Evolutionary conservation across 2,888 invertebrate genomes (phyloP).

Genomic region (Argyra leucocephala): DNA sequence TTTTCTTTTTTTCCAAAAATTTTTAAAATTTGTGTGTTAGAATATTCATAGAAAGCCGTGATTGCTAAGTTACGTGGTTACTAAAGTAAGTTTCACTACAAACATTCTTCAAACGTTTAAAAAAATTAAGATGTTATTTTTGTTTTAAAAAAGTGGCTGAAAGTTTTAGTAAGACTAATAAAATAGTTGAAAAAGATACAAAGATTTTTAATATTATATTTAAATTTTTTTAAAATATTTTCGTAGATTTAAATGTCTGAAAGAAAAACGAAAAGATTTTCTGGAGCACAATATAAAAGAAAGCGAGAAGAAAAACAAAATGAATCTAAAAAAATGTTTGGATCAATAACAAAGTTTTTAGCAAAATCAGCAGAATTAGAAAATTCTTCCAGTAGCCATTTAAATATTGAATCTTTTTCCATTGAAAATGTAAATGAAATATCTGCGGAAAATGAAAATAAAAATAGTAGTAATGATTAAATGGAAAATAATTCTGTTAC

Average conservation of each 20-base stretch:
- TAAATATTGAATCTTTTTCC: slow-evolving; percentile 9
- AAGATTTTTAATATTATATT: slow-evolving; percentile 8
- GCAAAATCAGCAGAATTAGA: slow-evolving; percentile 8
- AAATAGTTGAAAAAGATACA: slow-evolving; percentile 7
- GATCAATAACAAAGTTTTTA: slow-evolving; percentile 6
- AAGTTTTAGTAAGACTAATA: too few species aligned
- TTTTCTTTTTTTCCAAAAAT: slow-evolving; percentile 6
- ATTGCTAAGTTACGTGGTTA: slow-evolving; percentile 1
- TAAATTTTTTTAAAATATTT: background rate
- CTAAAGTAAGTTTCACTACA: too few species aligned
- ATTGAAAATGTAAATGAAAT: slow-evolving; percentile 9
- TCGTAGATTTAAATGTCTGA: slow-evolving; percentile 8
- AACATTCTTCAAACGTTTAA: too few species aligned
- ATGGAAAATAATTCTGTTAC: slow-evolving; percentile 5
- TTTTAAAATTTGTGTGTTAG: slow-evolving; percentile 9
- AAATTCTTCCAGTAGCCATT: slow-evolving; percentile 4
- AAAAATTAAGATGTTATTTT: too few species aligned
- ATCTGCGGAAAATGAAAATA: background rate
- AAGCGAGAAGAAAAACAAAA: background rate
- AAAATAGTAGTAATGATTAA: slow-evolving; percentile 7
- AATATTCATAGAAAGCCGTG: slow-evolving; percentile 9
- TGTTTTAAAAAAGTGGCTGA: too few species aligned
- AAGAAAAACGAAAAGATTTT: slow-evolving; percentile 6
- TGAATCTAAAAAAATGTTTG: slow-evolving; percentile 9
- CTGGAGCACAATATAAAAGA: slow-evolving; percentile 9